Evolutionary conservation across 2,888 invertebrate genomes (phyloP).

Genomic region (Antheraea assamensis): DNA sequence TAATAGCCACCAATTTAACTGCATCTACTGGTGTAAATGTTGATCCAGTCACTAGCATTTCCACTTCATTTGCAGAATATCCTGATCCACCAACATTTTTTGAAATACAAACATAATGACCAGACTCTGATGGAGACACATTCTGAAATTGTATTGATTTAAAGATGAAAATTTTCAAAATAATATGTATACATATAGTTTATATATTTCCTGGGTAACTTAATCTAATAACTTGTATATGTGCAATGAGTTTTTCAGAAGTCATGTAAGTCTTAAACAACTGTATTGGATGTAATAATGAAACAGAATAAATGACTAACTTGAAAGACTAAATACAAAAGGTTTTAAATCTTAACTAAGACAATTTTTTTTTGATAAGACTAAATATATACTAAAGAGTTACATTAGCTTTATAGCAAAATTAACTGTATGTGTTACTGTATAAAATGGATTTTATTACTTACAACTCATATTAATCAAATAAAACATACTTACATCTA

Average conservation of each 20-base stretch:
- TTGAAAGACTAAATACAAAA: not conserved
- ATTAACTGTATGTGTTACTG: too few relatives aligned
- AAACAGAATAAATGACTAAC: not conserved
- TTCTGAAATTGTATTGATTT: slow-evolving; percentile 63
- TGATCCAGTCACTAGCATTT: slow-evolving; percentile 82
- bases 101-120: slow-evolving; percentile 85
- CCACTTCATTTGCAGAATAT: slow-evolving; percentile 80
- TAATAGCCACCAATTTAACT: slow-evolving; percentile 72
- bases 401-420: not conserved
- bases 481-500: slow-evolving; percentile 78
- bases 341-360: too few relatives aligned
- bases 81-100: slow-evolving; percentile 78
- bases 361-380: not conserved
- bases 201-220: not conserved
- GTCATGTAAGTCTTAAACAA: not conserved
- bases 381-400: not conserved
- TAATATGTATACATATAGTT: not conserved
- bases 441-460: not conserved
- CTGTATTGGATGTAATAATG: not conserved
- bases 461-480: not conserved
- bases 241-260: not conserved
- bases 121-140: slow-evolving; percentile 83
- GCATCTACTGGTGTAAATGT: slow-evolving; percentile 67
- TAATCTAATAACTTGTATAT: not conserved
- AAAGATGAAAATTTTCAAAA: not conserved